Evolutionary conservation across 1,140 invertebrate genomes (phyloP).

Genomic region (Solenopsis fugax): DNA sequence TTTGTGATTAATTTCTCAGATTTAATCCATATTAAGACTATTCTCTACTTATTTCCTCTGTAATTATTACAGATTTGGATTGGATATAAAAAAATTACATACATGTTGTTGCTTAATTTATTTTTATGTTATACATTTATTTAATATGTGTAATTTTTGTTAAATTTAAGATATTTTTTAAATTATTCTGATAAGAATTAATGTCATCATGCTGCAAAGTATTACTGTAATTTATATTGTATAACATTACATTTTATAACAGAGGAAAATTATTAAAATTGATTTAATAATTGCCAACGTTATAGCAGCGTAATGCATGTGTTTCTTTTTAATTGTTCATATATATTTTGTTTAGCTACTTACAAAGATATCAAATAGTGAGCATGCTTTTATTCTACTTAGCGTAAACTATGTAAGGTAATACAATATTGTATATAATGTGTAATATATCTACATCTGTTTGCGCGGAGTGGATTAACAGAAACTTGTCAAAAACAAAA

Average conservation of each 20-base stretch:
- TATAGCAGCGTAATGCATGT: slow-evolving; percentile 64
- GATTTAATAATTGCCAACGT: slow-evolving; percentile 49
- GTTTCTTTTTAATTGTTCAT: slow-evolving; percentile 68
- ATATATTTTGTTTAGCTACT: slow-evolving; percentile 69
- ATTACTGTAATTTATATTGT: not conserved
- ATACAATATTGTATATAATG: slow-evolving; percentile 68
- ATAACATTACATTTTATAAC: not conserved
- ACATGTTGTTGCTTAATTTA: not conserved
- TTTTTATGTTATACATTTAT: not conserved
- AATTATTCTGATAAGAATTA: not conserved
- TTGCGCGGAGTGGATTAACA: slow-evolving; percentile 4
- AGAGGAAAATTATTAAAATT: not conserved
- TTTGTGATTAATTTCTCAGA: not conserved
- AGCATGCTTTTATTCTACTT: slow-evolving; percentile 71
- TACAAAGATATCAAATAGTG: slow-evolving; percentile 70
- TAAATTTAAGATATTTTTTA: not conserved
- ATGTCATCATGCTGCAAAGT: not conserved
- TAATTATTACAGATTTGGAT: not conserved
- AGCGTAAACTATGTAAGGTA: slow-evolving; percentile 69
- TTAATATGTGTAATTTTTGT: not conserved
- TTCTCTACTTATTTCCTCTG: not conserved
- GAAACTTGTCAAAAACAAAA: slow-evolving; percentile 10
- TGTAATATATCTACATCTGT: slow-evolving; percentile 64
- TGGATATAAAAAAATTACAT: not conserved
- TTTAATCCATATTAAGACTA: not conserved